phyloP scores from a whole-genome alignment of 2,888 invertebrate genomes.

The Meghimatium bilineatum region DNA sequence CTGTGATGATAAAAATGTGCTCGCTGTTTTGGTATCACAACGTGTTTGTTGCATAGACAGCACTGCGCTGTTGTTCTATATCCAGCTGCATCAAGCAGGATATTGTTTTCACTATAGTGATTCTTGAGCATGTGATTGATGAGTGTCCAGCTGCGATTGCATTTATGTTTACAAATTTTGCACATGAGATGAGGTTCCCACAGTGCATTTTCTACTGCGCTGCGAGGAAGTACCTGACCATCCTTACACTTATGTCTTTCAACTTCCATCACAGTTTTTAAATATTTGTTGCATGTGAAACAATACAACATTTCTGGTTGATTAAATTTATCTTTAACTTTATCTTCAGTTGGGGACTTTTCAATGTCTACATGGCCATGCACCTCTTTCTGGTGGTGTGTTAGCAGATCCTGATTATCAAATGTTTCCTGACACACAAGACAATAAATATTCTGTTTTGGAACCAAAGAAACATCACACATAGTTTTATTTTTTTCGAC shows the following conservation, averaged over 20 bases:
- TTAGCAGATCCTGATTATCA: not conserved
- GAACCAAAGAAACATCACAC: not conserved
- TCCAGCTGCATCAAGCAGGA: not conserved
- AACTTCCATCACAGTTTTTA: not conserved
- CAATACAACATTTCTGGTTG: not conserved
- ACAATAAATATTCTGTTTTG: not conserved
- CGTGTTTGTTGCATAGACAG: not conserved
- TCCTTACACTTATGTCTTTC: not conserved
- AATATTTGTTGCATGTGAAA: not conserved
- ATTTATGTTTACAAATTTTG: conserved; percentile 11
- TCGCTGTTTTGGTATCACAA: not conserved
- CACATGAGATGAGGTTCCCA: not conserved
- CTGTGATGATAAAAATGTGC: conserved; percentile 10
- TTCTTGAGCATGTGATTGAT: not conserved
- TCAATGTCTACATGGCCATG: not conserved
- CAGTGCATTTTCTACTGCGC: not conserved
- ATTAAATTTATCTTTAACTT: not conserved
- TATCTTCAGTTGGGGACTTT: not conserved
- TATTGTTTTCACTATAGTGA: not conserved
- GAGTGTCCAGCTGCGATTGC: not conserved
- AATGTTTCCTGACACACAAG: not conserved
- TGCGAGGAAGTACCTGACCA: not conserved
- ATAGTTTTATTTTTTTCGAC: not conserved
- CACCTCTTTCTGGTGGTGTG: not conserved
- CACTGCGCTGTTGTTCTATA: not conserved